Evolutionary conservation across 53 echinoderm and acorn worm species (phyloP).

Genomic region (Astropecten irregularis): DNA sequence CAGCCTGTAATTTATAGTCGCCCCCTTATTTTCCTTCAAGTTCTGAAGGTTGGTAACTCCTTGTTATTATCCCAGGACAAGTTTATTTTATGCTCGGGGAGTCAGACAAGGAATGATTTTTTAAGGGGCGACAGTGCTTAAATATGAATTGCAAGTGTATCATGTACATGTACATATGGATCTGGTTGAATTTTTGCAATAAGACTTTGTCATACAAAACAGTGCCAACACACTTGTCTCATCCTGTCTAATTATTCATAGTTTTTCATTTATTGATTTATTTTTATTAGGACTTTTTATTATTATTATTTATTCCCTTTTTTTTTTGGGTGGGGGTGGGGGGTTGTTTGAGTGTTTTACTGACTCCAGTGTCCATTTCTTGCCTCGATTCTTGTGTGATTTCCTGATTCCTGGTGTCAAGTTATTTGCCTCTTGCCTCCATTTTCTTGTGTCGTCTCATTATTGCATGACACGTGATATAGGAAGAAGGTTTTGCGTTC

Average conservation of each 20-base stretch:
- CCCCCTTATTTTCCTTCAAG: too few species aligned
- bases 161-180: too few species aligned
- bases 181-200: not conserved
- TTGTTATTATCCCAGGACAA: too few species aligned
- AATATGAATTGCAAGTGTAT: too few species aligned
- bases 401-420: conserved; percentile 28
- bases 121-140: too few species aligned
- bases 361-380: conserved; percentile 54
- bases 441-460: conserved; percentile 59
- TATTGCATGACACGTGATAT: conserved; percentile 8
- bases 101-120: too few species aligned
- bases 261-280: not conserved
- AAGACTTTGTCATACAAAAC: conserved; percentile 28
- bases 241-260: not conserved
- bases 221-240: not conserved
- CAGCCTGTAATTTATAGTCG: too few species aligned
- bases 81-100: too few species aligned
- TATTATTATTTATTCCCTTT: not conserved
- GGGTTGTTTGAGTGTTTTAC: not conserved
- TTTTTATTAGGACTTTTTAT: not conserved
- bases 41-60: too few species aligned
- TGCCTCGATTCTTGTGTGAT: conserved; percentile 26
- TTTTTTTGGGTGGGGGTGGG: conserved; percentile 21
- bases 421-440: conserved; percentile 56
- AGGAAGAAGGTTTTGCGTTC: not conserved